Evolutionary conservation across 2,888 invertebrate genomes (phyloP), one percentile per base, ranked within the genome.

Genomic region (Tinea trinotella): DNA sequence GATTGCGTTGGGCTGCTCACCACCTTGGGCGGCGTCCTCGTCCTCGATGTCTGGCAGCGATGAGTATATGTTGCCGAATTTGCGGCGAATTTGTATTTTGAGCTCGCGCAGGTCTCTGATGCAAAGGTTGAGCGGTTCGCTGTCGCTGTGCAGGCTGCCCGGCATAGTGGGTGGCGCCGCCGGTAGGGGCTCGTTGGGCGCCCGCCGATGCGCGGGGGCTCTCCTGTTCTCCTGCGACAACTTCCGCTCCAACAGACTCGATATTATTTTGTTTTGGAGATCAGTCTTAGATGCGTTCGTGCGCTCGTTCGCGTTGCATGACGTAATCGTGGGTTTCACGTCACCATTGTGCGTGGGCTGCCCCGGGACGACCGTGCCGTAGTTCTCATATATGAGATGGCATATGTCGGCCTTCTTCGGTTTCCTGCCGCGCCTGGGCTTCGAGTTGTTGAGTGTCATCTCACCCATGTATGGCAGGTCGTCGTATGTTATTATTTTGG

Each of bases 351-450:
- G 87, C 24, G 83, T 86, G 0, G 92, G 92, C 6, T 92, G 92
- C 0, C 92, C 93, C 0, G 94, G 93, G 52, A 94, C 89, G 10
- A 95, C 93, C 0, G 94, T 95, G 2, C 95, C 96, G 68, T 96
- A 96, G 71, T 96, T 96, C 70, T 96, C 96, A 67, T 96, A 95
- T 61, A 96, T 96, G 44, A 96, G 80, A 67, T 96, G 96, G 60
- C 96, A 96, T 60, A 96, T 96, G 66, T 96, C 96, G 0, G 96
- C 95, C 72, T 96, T 96, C 69, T 96, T 96, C 0, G 96, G 96
- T 67, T 96, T 96, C 13, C 96, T 87, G 0, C 96, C 96, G 57
- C 96, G 87, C 34, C 95, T 80, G 0, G 96, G 96, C 62, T 95
- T 93, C 10, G 93, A 93, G 74, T 96, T 94, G 67, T 95, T 95